Base-by-base conservation (phyloP, 2,888 invertebrate genomes). In the Sipha maydis region DNA sequence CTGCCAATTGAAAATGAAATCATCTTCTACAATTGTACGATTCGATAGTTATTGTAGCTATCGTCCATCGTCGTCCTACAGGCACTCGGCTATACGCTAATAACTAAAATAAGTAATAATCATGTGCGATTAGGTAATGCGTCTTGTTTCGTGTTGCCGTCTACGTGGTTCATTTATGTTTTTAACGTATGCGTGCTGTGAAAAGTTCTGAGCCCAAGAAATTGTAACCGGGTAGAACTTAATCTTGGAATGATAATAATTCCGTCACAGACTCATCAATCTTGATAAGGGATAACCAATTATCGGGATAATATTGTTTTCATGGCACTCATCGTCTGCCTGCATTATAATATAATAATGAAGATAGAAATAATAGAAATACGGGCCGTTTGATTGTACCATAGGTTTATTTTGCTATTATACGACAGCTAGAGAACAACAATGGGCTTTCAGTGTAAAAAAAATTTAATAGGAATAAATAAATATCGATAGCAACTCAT, bases 231-330 rank as follows among this genome's bases (percentile, higher is more conserved):
- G n/a, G 8, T 19, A 69, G 67, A 80, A 69, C 67, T 61, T 61
- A 61, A 28, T 80, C 38, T 38, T 80, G 8, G 14, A 61, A 61
- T 82, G 41, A 69, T 69, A 82, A 69, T 48, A 82, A 28, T 69
- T 41, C 48, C n/a, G 21, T 48, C 11, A 34, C 31, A 69, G 41
- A 48, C 41, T 9, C 82, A 48, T 21, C 34, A 31, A 71, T 82
- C 69, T 82, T 48, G 69, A 82, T 82, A 82, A 69, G 14, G 25
- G 41, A 28, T 31, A 82, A 41, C 69, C 21, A 82, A 82, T 82
- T 71, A 82, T 69, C 82, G 28, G 48, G 69, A 82, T 82, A 82
- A 82, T 82, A 73, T 73, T 83, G 73, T 83, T 83, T 83, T 73
- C 34, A 54, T 34, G 56, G 25, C 54, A 54, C 83, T 75, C 21